Evolutionary conservation across 1,140 invertebrate species (phyloP).

Genomic region (Aphelenchoides besseyi): DNA sequence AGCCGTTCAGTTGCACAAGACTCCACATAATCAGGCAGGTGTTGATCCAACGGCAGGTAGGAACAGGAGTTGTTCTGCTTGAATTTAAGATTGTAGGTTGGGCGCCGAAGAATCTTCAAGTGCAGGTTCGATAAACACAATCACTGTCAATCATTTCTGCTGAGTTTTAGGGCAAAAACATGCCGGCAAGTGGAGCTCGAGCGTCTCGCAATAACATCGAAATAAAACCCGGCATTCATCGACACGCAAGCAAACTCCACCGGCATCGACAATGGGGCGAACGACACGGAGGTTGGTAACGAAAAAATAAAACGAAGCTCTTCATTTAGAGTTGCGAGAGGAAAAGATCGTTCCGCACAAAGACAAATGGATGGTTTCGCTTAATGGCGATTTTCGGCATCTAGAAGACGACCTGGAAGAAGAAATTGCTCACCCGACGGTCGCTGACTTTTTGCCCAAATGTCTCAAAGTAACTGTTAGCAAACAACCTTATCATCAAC

Average conservation of each 20-base stretch:
- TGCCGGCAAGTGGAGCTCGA: constrained; percentile 54
- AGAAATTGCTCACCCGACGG: background rate
- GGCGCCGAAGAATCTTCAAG: constrained; percentile 56
- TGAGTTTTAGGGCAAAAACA: constrained; percentile 54
- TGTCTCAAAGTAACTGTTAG: constrained; percentile 23
- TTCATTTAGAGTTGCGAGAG: constrained; percentile 48
- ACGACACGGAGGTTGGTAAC: constrained; percentile 49
- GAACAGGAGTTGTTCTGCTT: too few species aligned
- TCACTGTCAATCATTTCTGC: background rate
- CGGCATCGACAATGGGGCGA: constrained; percentile 59
- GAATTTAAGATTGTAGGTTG: too few species aligned
- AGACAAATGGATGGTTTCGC: constrained; percentile 50
- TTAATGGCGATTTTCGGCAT: constrained; percentile 46
- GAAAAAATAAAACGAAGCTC: too few species aligned
- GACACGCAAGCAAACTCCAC: constrained; percentile 58
- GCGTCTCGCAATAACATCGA: constrained; percentile 53
- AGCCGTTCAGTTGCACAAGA: constrained; percentile 60
- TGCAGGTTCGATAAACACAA: constrained; percentile 7
- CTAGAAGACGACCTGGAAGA: constrained; percentile 33
- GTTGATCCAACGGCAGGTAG: background rate
- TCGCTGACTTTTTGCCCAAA: constrained; percentile 16
- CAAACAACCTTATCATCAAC: too few species aligned
- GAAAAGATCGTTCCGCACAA: constrained; percentile 61
- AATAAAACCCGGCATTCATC: constrained; percentile 34
- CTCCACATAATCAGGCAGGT: constrained; percentile 29